phyloP scores from a whole-genome alignment of 2,888 invertebrate genomes.

The Agrochola lychnidis region DNA sequence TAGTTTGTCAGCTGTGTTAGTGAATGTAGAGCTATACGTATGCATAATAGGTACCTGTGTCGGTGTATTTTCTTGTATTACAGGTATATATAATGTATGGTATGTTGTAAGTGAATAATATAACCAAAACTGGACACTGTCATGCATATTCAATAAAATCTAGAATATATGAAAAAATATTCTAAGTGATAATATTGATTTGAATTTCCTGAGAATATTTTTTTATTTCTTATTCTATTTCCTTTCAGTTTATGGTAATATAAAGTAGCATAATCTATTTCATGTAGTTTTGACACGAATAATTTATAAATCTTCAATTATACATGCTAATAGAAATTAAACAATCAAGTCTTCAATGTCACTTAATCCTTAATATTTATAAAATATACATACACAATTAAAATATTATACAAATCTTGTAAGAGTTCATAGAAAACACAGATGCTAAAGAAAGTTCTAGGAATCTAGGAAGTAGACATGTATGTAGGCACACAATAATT shows the following conservation, averaged over 20 bases:
- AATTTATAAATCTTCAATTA: background rate
- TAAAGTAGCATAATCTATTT: background rate
- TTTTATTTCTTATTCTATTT: background rate
- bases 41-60: conserved; percentile 68
- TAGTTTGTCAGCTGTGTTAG: conserved; percentile 77
- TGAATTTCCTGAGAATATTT: background rate
- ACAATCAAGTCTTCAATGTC: conserved; percentile 11
- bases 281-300: background rate
- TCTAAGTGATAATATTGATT: background rate
- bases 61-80: conserved; percentile 60
- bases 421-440: background rate
- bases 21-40: conserved; percentile 73
- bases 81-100: conserved; percentile 54
- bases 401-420: conserved; percentile 9
- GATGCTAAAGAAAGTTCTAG: conserved; percentile 35
- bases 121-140: conserved; percentile 28
- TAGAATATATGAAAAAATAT: conserved; percentile 20
- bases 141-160: conserved; percentile 28
- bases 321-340: conserved; percentile 7
- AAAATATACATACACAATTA: background rate
- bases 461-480: conserved; percentile 36
- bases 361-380: background rate
- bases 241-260: background rate
- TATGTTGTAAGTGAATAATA: conserved; percentile 28
- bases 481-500: conserved; percentile 37